These are phyloP conservation scores for Tuta absoluta DNA, from an alignment of 2,888 invertebrate species.

Conservation along the genomic window DNA sequence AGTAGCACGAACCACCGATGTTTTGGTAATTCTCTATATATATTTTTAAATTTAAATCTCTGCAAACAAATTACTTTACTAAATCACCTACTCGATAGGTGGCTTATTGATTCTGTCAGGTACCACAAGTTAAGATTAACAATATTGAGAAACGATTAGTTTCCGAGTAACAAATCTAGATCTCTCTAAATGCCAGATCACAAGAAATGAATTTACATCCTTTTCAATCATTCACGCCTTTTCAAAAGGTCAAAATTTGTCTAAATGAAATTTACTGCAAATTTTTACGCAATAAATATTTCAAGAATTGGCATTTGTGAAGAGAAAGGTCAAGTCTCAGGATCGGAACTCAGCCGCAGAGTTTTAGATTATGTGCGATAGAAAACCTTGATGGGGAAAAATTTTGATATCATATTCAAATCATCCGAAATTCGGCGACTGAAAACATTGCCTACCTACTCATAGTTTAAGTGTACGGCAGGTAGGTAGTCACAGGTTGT, in stretches of 20 bases:
- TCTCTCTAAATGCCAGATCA: slow-evolving; percentile 24
- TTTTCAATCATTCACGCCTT: slow-evolving; percentile 15
- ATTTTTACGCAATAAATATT: not conserved
- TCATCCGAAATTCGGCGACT: too few relatives aligned
- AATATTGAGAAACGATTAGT: slow-evolving; percentile 32
- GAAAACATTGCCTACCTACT: too few relatives aligned
- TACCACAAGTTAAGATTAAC: not conserved
- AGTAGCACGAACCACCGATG: slow-evolving; percentile 51
- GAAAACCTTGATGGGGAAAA: too few relatives aligned
- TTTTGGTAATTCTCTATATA: not conserved
- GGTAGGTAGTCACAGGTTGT: too few relatives aligned
- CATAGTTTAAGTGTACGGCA: too few relatives aligned
- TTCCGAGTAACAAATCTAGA: slow-evolving; percentile 6
- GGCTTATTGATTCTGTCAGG: not conserved
- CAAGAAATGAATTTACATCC: slow-evolving; percentile 19
- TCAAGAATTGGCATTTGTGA: not conserved
- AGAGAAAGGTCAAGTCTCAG: not conserved
- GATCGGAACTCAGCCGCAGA: too few relatives aligned
- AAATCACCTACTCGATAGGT: not conserved
- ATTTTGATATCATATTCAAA: too few relatives aligned
- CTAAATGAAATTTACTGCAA: not conserved
- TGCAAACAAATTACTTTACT: not conserved
- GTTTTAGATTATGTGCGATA: not conserved
- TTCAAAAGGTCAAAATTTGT: slow-evolving; percentile 8
- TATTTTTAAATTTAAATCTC: slow-evolving; percentile 20